These are phyloP conservation scores for Tichodroma muraria DNA, from an alignment of 2,113 vertebrate species.

Conservation along the genomic window DNA sequence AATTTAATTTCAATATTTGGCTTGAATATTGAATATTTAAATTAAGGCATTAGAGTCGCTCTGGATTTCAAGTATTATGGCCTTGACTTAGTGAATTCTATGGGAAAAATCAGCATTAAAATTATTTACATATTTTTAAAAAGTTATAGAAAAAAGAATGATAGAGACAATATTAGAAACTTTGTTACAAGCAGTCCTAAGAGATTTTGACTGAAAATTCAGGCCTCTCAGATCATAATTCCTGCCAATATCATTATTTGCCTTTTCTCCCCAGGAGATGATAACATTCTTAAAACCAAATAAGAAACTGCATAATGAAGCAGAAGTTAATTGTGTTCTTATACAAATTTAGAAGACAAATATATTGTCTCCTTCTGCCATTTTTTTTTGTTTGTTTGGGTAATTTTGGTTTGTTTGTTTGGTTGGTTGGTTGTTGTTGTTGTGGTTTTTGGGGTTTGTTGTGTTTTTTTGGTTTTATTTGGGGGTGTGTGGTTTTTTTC, in stretches of 20 bases:
- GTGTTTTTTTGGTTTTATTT: too few species aligned
- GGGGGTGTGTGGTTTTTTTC: too few species aligned
- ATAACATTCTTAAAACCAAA: neutral
- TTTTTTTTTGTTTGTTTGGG: neutral
- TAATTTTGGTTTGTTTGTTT: too few species aligned
- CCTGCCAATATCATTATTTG: neutral
- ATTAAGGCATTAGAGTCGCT: neutral
- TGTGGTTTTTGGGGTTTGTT: too few species aligned
- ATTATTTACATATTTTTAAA: neutral
- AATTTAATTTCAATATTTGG: neutral
- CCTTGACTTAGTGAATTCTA: neutral
- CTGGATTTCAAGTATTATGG: neutral
- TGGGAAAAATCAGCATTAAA: neutral
- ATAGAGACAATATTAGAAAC: neutral
- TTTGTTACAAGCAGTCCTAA: neutral
- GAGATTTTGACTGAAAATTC: neutral
- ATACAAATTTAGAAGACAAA: neutral
- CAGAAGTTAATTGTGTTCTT: neutral
- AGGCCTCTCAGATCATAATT: neutral
- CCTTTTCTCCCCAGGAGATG: neutral
- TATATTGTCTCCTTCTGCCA: neutral
- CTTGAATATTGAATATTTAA: neutral
- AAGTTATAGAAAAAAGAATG: neutral
- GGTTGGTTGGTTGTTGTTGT: neutral
- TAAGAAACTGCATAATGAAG: neutral